Conservation (phyloP, 2,888 invertebrate genomes). For the Chirona hameri region DNA sequence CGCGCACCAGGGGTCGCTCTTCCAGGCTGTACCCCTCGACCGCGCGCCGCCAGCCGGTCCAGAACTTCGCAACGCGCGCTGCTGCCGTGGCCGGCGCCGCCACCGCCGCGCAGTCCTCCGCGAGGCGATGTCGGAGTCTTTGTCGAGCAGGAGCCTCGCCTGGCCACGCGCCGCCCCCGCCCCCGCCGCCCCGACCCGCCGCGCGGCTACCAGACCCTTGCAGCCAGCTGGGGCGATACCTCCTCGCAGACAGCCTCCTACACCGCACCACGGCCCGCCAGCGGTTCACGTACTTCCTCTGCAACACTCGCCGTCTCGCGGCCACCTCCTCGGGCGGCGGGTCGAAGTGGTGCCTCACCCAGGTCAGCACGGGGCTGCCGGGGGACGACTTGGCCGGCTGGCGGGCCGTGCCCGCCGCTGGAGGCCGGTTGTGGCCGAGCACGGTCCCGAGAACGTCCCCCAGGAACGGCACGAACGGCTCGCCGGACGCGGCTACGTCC, state of each 20-base stretch:
- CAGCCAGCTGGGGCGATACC: neutral
- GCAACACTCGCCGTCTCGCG: neutral
- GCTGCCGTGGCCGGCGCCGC: neutral
- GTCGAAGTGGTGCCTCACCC: neutral
- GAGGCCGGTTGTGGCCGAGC: constrained; percentile 69
- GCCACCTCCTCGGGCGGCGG: constrained; percentile 8
- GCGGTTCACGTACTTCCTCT: neutral
- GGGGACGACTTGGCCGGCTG: constrained; percentile 49
- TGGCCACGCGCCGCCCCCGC: neutral
- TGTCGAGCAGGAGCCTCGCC: neutral
- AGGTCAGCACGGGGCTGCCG: neutral
- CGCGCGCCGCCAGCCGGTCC: neutral
- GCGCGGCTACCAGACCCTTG: neutral
- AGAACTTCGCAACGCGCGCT: neutral
- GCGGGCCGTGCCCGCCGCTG: constrained; percentile 47
- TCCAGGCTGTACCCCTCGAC: neutral
- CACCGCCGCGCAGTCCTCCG: neutral
- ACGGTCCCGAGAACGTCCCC: constrained; percentile 49
- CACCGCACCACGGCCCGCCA: neutral
- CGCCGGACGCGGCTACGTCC: constrained; percentile 75
- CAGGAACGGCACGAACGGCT: constrained; percentile 71
- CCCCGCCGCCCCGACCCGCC: neutral
- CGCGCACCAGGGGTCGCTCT: constrained; percentile 4
- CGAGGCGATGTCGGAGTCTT: neutral
- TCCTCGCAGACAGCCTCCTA: neutral